Evolutionary conservation across 1,140 invertebrate species (phyloP), one percentile per base, ranked within the genome.

Genomic region (Bombus impatiens): DNA sequence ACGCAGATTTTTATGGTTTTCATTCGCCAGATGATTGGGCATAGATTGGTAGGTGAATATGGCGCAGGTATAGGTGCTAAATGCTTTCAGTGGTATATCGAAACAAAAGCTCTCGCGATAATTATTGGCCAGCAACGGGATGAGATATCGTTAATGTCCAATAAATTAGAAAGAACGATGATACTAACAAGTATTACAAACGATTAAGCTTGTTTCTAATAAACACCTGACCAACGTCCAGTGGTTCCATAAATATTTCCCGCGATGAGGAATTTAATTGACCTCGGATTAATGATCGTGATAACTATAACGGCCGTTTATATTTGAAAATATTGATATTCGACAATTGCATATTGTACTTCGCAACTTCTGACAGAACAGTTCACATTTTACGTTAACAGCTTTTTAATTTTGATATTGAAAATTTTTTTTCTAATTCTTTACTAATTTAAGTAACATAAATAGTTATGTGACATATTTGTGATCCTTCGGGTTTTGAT

Each of bases 41-140:
- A 77, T 72, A 89, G 89, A 92, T 93, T 92, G 87, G 80, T 79
- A 76, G 90, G 82, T 89, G 86, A 88, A 81, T 86, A 59, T 85
- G 68, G 78, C 5, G 35, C 62, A 62, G 40, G 42, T 82, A 86
- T 87, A 93, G 89, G 92, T 92, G 92, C 83, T 93, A 93, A 93
- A 90, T 90, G 89, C 78, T 89, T 88, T 76, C 80, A 72, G 82
- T 88, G 88, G 82, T 93, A 91, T 91, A 82, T 85, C 82, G 72
- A 78, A 86, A 86, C 78, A 71, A 86, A 78, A 53, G 53, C 59
- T 67, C 67, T 71, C 44, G 44, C n/a, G 72, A 84, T 90, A 88
- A 90, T 90, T 90, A 82, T 18, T 67, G 70, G 62, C 77, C 44
- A 44, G 13, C 18, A 25, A 32, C 10, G 53, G 76, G 68, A 80